Evolutionary conservation across 2,888 invertebrate genomes (phyloP).

Genomic region (Eudemis profundana): DNA sequence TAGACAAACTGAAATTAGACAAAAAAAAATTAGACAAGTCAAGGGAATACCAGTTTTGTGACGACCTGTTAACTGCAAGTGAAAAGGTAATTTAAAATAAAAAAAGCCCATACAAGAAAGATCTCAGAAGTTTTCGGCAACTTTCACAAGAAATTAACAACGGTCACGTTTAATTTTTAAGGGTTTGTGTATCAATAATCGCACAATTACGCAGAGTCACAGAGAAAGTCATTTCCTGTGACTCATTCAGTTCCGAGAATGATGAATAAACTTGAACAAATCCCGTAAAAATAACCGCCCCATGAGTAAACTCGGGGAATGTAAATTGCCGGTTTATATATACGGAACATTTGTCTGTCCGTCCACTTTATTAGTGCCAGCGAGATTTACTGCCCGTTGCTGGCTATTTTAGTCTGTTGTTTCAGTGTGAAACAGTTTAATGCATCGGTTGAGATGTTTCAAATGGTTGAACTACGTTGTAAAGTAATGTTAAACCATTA

Average conservation of each 20-base stretch:
- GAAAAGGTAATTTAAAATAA: no score
- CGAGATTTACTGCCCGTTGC: slow-evolving; percentile 60
- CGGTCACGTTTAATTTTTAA: no score
- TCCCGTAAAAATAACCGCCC: slow-evolving; percentile 29
- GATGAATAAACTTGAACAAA: neutral
- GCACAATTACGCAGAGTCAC: no score
- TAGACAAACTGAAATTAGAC: no score
- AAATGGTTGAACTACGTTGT: slow-evolving; percentile 12
- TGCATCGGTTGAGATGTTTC: slow-evolving; percentile 10
- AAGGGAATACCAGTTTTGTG: no score
- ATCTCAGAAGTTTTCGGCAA: no score
- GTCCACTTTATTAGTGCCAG: slow-evolving; percentile 54
- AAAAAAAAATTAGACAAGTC: no score
- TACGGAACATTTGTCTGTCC: slow-evolving; percentile 71
- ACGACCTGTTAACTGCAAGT: no score
- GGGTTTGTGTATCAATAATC: no score
- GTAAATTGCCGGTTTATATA: slow-evolving; percentile 71
- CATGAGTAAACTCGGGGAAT: slow-evolving; percentile 56
- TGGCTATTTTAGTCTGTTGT: slow-evolving; percentile 36
- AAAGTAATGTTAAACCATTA: neutral
- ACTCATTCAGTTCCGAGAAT: neutral
- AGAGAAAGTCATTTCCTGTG: neutral
- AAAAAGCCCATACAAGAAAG: no score
- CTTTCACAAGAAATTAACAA: no score
- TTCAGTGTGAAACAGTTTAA: slow-evolving; percentile 29